Evolutionary conservation across 2,797 vertebrate species (phyloP), one percentile per base, ranked within the genome.

Genomic region (Numenius phaeopus): DNA sequence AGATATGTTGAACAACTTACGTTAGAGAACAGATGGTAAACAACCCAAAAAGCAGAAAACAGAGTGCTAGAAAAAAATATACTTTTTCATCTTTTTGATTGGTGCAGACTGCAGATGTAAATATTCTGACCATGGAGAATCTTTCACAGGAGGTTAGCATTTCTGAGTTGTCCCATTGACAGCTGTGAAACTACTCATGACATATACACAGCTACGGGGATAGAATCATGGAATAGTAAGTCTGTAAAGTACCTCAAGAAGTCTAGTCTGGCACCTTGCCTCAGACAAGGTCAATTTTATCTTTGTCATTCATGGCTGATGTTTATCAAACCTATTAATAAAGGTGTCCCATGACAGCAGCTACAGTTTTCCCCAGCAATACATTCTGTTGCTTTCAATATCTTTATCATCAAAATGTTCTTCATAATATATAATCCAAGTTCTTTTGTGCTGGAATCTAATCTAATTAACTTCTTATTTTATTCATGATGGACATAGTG

Each of bases 211-310:
- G 46, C 84, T 87, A 76, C 0, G 0, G 30, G 37, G 67, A 69
- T 11, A 70, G 30, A 92, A 50, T 59, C 30, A 29, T 24, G 44
- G 71, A 79, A 54, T 18, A 92, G 30, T 44, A 69, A 87, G 37
- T 10, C 67, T 66, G 39, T 34, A 52, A 76, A 85, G 58, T 11
- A 83, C 17, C 42, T 69, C 3, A 5, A 50, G 71, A 62, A 73
- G 15, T 70, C 49, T 81, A 17, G 0, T 46, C 73, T 93, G 80
- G 54, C 75, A 83, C 39, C 34, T 59, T 85, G 62, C 55, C 89
- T 89, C 67, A 77, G 39, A 85, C 49, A 89, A 94, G 81, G 84
- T 82, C 82, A 84, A 69, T 82, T 94, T 79, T 76, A 70, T 65
- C 83, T 85, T 67, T 89, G 54, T 70, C 23, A 77, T 66, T 96